Percentiles rank a stretch among this genome's conserved stretches.
Evolutionary conservation across 2,888 invertebrate genomes (phyloP).

Genomic region (Tetropium fuscum): DNA sequence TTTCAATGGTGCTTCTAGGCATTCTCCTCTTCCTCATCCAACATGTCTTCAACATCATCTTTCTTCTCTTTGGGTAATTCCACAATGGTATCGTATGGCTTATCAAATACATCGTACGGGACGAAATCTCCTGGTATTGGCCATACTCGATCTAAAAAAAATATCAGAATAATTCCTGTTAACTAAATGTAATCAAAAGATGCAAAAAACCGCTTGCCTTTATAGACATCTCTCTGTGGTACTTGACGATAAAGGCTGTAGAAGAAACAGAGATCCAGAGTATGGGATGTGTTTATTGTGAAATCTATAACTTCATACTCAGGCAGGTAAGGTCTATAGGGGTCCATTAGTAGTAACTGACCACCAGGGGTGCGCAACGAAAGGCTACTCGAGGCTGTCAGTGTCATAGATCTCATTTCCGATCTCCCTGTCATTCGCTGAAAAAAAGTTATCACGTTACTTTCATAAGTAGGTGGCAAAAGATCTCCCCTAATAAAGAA

Average conservation of each 20-base stretch:
- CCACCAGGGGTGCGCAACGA: neutral
- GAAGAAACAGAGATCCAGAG: slow-evolving; percentile 36
- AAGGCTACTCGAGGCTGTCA: neutral
- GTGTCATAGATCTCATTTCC: neutral
- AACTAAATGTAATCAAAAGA: neutral
- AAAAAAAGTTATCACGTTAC: too few species aligned
- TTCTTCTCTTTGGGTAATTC: slow-evolving; percentile 45
- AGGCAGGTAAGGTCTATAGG: slow-evolving; percentile 38
- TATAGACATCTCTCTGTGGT: slow-evolving; percentile 46
- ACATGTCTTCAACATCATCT: neutral
- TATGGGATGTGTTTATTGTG: slow-evolving; percentile 36
- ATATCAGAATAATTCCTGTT: neutral
- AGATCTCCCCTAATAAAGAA: too few species aligned
- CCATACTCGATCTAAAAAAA: slow-evolving; percentile 56
- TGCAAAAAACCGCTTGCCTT: slow-evolving; percentile 43
- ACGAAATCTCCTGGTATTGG: slow-evolving; percentile 52
- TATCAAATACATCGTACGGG: slow-evolving; percentile 51
- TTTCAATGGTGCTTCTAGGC: neutral
- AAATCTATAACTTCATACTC: slow-evolving; percentile 46
- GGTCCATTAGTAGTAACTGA: slow-evolving; percentile 4
- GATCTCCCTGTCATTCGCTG: too few species aligned
- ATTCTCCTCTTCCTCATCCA: neutral
- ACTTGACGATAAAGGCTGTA: slow-evolving; percentile 37
- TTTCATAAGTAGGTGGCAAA: too few species aligned
- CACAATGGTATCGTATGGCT: slow-evolving; percentile 43